phyloP scores from a whole-genome alignment of 2,888 invertebrate genomes.

The Agriopis marginaria region DNA sequence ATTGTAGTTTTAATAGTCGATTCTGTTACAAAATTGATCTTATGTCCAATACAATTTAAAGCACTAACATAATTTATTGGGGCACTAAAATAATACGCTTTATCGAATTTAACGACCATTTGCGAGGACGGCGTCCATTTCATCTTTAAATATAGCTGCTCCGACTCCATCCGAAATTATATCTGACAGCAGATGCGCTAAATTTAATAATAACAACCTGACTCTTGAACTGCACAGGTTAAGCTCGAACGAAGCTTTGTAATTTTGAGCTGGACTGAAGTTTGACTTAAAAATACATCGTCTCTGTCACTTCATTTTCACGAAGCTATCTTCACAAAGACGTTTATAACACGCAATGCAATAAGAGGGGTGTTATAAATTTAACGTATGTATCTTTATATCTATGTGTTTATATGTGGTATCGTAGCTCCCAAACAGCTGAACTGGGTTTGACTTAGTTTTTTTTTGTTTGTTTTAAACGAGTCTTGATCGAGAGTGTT shows the following conservation, averaged over 20 bases:
- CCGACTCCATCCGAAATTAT: conserved; percentile 48
- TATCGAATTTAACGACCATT: conserved; percentile 57
- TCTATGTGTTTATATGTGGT: no score
- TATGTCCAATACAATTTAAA: conserved; percentile 51
- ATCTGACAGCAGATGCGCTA: conserved; percentile 48
- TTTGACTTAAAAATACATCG: conserved; percentile 10
- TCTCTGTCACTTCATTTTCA: neutral
- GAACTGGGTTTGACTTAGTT: no score
- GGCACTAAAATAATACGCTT: conserved; percentile 55
- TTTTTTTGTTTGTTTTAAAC: no score
- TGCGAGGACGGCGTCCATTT: conserved; percentile 48
- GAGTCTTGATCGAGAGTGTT: no score
- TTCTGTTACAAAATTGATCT: conserved; percentile 46
- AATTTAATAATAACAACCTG: conserved; percentile 43
- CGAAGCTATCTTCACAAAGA: neutral
- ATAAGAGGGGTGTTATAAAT: no score
- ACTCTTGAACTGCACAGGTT: conserved; percentile 22
- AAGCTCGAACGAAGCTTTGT: neutral
- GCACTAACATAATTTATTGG: conserved; percentile 52
- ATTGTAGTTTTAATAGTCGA: conserved; percentile 44
- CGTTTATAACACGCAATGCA: neutral
- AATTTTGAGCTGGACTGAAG: conserved; percentile 1
- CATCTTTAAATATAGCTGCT: conserved; percentile 52
- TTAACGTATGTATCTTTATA: no score
- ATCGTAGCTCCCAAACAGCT: no score